Evolutionary conservation across 2,113 vertebrate genomes (phyloP).

Genomic region (Onychostruthus taczanowskii): DNA sequence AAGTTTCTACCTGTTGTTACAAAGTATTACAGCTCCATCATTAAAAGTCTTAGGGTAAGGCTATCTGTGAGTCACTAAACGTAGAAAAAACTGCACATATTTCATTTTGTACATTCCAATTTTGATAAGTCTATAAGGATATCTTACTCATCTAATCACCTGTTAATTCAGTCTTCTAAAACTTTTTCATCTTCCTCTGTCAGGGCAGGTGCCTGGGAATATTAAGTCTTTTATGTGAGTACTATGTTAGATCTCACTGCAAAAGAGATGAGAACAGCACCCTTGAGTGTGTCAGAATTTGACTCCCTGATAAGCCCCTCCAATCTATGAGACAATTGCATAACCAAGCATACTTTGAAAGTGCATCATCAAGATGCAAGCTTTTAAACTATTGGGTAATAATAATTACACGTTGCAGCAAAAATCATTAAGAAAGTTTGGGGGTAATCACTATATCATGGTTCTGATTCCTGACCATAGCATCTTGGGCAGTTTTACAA

Average conservation of each 20-base stretch:
- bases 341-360: constrained; percentile 20
- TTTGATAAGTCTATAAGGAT: neutral
- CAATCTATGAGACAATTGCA: constrained; percentile 20
- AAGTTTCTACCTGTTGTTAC: neutral
- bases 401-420: constrained; percentile 44
- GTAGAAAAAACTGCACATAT: neutral
- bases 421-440: constrained; percentile 53
- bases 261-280: neutral
- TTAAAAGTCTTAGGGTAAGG: neutral
- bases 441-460: neutral
- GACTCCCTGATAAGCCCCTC: neutral
- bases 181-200: neutral
- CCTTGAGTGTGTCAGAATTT: neutral
- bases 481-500: neutral
- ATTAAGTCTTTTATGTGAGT: neutral
- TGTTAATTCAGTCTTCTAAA: neutral
- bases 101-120: neutral
- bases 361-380: constrained; percentile 20
- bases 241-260: neutral
- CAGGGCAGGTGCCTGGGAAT: neutral
- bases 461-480: neutral
- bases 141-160: neutral
- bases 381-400: constrained; percentile 33
- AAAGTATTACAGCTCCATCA: neutral
- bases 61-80: neutral